Conservation (phyloP, 23 tunicate genomes). For the Trididemnum clinides region DNA sequence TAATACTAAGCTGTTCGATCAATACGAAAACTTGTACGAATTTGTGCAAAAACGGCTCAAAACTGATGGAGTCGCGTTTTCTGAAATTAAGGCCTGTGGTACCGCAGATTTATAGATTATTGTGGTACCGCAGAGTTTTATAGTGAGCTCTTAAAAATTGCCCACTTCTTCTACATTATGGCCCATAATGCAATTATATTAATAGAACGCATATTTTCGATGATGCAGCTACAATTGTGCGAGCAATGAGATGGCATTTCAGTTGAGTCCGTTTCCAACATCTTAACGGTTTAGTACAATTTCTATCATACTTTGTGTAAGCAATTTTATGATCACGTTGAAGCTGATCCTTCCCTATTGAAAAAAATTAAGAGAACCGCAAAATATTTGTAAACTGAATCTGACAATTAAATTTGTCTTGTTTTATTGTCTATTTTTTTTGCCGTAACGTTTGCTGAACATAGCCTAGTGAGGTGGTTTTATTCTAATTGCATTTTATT, state of each 20-base stretch:
- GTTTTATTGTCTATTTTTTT: no score
- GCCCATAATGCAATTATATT: conserved; percentile 47
- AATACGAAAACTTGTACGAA: conserved; percentile 32
- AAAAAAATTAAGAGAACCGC: no score
- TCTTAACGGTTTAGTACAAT: conserved; percentile 44
- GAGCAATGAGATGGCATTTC: conserved; percentile 29
- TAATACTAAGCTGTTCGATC: conserved; percentile 43
- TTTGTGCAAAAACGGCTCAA: conserved; percentile 36
- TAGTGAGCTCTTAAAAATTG: conserved; percentile 41
- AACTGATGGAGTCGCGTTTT: conserved; percentile 26
- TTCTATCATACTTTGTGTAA: conserved; percentile 39
- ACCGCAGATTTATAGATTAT: neutral
- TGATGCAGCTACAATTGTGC: conserved; percentile 55
- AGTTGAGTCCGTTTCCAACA: conserved; percentile 47
- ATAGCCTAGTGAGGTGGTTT: no score
- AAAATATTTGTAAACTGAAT: no score
- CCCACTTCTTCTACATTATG: conserved; percentile 47
- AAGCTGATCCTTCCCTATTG: no score
- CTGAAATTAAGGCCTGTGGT: conserved; percentile 34
- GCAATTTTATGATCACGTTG: conserved; percentile 38
- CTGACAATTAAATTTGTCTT: no score
- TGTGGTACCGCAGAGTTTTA: neutral
- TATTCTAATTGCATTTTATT: no score
- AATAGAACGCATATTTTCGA: conserved; percentile 40
- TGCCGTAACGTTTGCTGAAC: no score